Evolutionary conservation across 2,797 vertebrate species (phyloP).

Genomic region (Gouania willdenowi): DNA sequence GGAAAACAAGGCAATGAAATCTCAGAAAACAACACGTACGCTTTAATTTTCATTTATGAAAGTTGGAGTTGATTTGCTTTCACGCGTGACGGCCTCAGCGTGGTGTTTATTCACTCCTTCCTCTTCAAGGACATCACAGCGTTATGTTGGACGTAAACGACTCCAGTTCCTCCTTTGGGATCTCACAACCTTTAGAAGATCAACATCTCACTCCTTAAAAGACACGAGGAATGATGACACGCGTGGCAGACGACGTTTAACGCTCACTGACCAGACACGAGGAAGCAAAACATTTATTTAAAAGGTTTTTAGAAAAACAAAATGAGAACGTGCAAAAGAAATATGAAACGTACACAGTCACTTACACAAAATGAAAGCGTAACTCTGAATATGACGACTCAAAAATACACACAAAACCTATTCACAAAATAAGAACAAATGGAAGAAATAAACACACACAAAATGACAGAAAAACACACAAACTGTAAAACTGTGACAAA

Average conservation of each 20-base stretch:
- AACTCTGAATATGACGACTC: too few species aligned
- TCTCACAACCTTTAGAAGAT: slow-evolving; percentile 27
- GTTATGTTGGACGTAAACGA: slow-evolving; percentile 53
- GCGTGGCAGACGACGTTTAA: neutral
- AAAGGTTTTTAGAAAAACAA: too few species aligned
- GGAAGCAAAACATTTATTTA: too few species aligned
- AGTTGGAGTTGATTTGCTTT: slow-evolving; percentile 22
- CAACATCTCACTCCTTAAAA: slow-evolving; percentile 3
- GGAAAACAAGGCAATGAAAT: slow-evolving; percentile 26
- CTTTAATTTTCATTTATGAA: slow-evolving; percentile 19
- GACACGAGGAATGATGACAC: slow-evolving; percentile 9
- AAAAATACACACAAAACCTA: too few species aligned
- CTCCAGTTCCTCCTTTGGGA: slow-evolving; percentile 39
- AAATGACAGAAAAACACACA: too few species aligned
- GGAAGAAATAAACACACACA: too few species aligned
- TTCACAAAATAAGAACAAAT: too few species aligned
- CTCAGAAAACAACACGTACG: slow-evolving; percentile 6
- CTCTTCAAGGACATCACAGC: slow-evolving; percentile 49
- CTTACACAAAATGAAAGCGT: too few species aligned
- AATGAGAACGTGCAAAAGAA: too few species aligned
- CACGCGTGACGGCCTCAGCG: slow-evolving; percentile 17
- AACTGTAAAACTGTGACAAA: too few species aligned
- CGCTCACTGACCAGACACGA: neutral
- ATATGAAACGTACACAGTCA: too few species aligned
- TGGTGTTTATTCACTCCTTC: slow-evolving; percentile 40